Conservation (phyloP, 35 echinoderm and acorn worm species). For the Nesometra sesokonis region DNA sequence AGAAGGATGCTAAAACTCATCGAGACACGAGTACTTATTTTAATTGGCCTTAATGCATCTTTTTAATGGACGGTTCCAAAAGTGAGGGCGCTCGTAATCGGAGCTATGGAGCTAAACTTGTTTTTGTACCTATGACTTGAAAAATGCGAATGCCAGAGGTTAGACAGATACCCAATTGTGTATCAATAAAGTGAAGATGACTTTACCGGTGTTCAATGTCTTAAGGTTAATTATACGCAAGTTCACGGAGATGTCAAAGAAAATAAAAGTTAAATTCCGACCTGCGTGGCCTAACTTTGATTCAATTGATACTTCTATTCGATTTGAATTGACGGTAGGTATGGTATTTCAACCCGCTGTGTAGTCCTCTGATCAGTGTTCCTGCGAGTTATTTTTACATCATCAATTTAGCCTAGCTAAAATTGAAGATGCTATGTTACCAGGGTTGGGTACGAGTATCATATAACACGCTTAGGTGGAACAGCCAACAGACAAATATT, state of each 20-base stretch:
- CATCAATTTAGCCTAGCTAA: neutral
- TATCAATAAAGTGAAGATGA: neutral
- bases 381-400: neutral
- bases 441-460: neutral
- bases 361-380: neutral
- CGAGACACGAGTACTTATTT: too few relatives aligned
- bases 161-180: neutral
- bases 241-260: neutral
- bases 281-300: neutral
- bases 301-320: neutral
- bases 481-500: neutral
- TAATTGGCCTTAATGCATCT: too few relatives aligned
- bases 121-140: neutral
- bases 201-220: neutral
- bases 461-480: neutral
- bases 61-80: too few relatives aligned
- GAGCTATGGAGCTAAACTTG: too few relatives aligned
- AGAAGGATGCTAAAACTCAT: too few relatives aligned
- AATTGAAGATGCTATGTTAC: neutral
- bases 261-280: neutral
- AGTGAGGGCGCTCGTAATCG: too few relatives aligned
- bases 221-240: neutral
- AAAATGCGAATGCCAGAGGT: neutral
- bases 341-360: neutral
- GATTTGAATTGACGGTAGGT: neutral